Evolutionary conservation across 2,113 vertebrate species (phyloP).

Genomic region (Ranitomeya imitator): DNA sequence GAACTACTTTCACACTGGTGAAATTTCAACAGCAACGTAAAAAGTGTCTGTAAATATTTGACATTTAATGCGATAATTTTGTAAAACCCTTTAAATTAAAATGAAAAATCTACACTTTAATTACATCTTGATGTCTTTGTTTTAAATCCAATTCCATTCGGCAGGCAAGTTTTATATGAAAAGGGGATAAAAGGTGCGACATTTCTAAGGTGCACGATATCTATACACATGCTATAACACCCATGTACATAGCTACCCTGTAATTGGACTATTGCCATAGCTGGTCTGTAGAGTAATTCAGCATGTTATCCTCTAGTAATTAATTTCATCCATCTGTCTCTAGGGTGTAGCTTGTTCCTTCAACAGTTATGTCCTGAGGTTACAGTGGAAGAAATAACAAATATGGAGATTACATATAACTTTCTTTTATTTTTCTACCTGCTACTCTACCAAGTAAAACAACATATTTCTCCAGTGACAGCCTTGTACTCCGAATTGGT

Average conservation of each 20-base stretch:
- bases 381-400: slow-evolving; percentile 44
- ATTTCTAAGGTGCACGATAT: too few species aligned
- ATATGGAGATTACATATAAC: not conserved
- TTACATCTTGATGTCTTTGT: too few species aligned
- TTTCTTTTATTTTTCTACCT: slow-evolving; percentile 6
- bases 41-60: too few species aligned
- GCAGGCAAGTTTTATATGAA: too few species aligned
- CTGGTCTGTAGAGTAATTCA: slow-evolving; percentile 9
- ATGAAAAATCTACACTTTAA: too few species aligned
- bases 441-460: slow-evolving; percentile 21
- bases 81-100: too few species aligned
- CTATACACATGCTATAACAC: not conserved
- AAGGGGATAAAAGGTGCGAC: too few species aligned
- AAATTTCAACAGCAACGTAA: too few species aligned
- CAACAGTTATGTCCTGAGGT: not conserved
- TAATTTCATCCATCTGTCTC: slow-evolving; percentile 34
- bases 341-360: not conserved
- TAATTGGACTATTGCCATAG: slow-evolving; percentile 12
- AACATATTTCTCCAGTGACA: not conserved
- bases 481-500: not conserved
- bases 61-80: too few species aligned
- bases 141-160: too few species aligned
- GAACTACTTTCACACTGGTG: too few species aligned
- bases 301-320: slow-evolving; percentile 10
- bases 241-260: not conserved